Conservation (phyloP, 2,888 invertebrate genomes). For the Diarsia dahlii region DNA sequence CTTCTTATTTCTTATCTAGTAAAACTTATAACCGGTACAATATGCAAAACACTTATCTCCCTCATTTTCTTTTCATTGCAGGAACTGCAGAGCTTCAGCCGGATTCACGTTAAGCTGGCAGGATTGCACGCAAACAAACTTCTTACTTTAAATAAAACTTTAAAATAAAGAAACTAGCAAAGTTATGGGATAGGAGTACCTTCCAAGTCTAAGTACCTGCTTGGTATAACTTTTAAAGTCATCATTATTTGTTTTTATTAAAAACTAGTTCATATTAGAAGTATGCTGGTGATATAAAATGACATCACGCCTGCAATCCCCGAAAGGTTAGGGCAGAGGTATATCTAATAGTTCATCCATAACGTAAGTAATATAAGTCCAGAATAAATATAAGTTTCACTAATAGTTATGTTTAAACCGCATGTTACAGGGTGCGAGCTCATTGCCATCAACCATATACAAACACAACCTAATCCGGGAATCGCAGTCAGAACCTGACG, state of each 20-base stretch:
- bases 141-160: slow-evolving; percentile 42
- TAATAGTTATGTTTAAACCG: too few species aligned
- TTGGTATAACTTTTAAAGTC: neutral
- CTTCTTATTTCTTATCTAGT: neutral
- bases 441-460: too few species aligned
- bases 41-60: slow-evolving; percentile 48
- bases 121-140: slow-evolving; percentile 39
- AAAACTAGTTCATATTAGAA: too few species aligned
- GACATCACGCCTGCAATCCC: too few species aligned
- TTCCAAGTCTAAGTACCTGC: slow-evolving; percentile 15
- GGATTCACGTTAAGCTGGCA: slow-evolving; percentile 47
- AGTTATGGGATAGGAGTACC: slow-evolving; percentile 12
- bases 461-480: too few species aligned
- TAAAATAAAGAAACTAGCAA: slow-evolving; percentile 37
- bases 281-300: too few species aligned
- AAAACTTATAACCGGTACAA: slow-evolving; percentile 24
- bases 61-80: slow-evolving; percentile 48
- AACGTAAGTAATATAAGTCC: too few species aligned
- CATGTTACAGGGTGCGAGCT: too few species aligned
- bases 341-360: too few species aligned
- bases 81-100: slow-evolving; percentile 36
- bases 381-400: too few species aligned
- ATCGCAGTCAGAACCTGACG: too few species aligned
- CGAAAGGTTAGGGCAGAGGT: too few species aligned
- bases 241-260: neutral